These are phyloP conservation scores for Macropus fuliginosus DNA, from an alignment of 2,797 vertebrate species.

Conservation along the genomic window DNA sequence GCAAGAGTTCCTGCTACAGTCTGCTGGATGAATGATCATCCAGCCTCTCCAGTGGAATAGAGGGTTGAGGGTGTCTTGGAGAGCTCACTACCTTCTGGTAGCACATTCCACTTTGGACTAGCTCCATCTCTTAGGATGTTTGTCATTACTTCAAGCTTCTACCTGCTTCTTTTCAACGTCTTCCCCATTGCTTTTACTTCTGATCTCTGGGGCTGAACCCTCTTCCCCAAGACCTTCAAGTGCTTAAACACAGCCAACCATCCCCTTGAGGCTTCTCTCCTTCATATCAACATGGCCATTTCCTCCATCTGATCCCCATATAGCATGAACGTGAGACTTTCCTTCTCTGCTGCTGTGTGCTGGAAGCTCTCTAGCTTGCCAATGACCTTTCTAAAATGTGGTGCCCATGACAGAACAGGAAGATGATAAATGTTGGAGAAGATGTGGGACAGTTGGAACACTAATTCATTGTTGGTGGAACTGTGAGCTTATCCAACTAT, in stretches of 20 bases:
- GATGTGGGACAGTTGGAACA: no score
- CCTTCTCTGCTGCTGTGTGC: background rate
- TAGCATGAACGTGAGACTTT: background rate
- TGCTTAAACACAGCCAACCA: background rate
- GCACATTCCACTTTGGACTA: background rate
- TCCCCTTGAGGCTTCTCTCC: background rate
- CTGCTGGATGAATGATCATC: background rate
- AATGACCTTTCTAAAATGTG: background rate
- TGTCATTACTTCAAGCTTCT: background rate
- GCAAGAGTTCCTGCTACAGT: background rate
- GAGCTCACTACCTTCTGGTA: background rate
- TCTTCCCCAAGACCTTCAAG: background rate
- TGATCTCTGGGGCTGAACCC: background rate
- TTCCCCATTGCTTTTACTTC: background rate
- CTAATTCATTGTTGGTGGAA: no score
- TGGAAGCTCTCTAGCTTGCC: background rate
- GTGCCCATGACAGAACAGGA: background rate
- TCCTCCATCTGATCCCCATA: background rate
- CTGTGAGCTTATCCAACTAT: no score
- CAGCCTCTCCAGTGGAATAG: background rate
- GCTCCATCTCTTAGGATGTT: background rate
- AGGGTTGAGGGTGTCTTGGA: background rate
- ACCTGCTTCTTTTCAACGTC: background rate
- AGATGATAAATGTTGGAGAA: no score
- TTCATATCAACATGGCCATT: background rate